phyloP scores from a whole-genome alignment of 2,113 vertebrate genomes.

The Verasper variegatus region DNA sequence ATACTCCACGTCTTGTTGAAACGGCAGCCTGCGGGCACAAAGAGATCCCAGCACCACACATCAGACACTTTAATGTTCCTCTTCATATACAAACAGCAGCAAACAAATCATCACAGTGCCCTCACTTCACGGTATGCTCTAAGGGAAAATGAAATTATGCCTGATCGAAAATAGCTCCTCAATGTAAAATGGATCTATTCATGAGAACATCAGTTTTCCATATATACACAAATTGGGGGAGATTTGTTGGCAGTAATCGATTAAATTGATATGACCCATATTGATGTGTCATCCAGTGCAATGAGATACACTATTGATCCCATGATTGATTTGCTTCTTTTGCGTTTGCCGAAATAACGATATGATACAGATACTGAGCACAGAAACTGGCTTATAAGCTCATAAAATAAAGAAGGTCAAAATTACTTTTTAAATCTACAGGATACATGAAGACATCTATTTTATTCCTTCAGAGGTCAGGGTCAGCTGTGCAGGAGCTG shows the following conservation, averaged over 20 bases:
- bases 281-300: constrained; percentile 41
- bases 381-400: not conserved
- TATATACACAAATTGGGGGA: constrained; percentile 3
- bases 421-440: not conserved
- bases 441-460: no score
- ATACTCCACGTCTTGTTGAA: constrained; percentile 92
- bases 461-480: no score
- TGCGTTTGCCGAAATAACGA: not conserved
- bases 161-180: not conserved
- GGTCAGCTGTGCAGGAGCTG: no score
- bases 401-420: not conserved
- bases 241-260: constrained; percentile 19
- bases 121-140: not conserved
- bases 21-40: constrained; percentile 82
- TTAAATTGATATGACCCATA: constrained; percentile 26
- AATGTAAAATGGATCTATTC: not conserved
- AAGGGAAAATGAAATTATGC: not conserved
- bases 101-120: not conserved
- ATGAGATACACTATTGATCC: constrained; percentile 50
- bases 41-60: constrained; percentile 30
- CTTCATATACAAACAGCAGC: not conserved
- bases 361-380: not conserved
- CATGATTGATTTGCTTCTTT: constrained; percentile 49
- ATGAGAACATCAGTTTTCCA: constrained; percentile 2
- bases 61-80: not conserved